Conservation (phyloP, 2,888 invertebrate genomes). For the Pseudococcus viburni region DNA sequence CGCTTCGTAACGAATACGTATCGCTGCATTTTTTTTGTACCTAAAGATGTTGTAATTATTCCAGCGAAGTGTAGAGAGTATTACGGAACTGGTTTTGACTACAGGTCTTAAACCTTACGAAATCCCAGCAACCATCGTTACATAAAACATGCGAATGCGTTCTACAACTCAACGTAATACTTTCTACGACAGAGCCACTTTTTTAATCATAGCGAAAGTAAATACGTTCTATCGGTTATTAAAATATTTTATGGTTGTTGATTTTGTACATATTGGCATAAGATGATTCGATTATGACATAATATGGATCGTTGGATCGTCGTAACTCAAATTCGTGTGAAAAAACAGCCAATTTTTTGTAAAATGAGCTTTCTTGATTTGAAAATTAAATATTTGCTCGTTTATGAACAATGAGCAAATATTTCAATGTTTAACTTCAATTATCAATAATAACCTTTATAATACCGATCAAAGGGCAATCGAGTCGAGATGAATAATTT, state of each 20-base stretch:
- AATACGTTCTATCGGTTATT: constrained; percentile 30
- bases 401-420: too few species aligned
- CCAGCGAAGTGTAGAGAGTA: constrained; percentile 54
- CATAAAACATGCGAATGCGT: constrained; percentile 54
- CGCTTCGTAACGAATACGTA: neutral
- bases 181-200: constrained; percentile 43
- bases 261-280: neutral
- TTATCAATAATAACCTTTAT: too few species aligned
- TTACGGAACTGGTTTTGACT: constrained; percentile 60
- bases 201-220: constrained; percentile 54
- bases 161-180: constrained; percentile 16
- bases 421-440: too few species aligned
- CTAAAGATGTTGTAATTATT: constrained; percentile 47
- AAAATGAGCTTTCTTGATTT: neutral
- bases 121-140: constrained; percentile 56
- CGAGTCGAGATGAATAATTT: too few species aligned
- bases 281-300: neutral
- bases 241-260: neutral
- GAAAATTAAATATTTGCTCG: neutral
- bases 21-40: constrained; percentile 25
- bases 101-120: constrained; percentile 58
- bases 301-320: neutral
- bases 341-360: neutral
- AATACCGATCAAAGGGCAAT: too few species aligned
- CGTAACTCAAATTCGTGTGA: neutral